Base-by-base conservation (phyloP, 2,888 invertebrate genomes). In the Slavum lentiscoides region DNA sequence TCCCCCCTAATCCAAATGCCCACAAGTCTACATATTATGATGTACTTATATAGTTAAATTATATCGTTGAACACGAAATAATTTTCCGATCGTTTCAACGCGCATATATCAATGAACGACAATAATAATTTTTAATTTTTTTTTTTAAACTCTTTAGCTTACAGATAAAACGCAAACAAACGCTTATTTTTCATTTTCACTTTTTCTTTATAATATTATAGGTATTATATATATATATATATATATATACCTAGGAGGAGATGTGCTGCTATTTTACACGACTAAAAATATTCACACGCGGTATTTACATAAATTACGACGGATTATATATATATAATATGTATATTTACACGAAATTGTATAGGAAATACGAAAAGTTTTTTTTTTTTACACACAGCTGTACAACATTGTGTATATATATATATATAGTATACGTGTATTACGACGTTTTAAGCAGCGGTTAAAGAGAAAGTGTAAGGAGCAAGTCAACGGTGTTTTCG, bases 21-120 rank as follows among this genome's bases (percentile, higher is more conserved):
- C 76, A 83, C 84, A 84, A 84, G 84, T 83, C 84, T 82, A 49
- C n/a, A n/a, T n/a, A n/a, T n/a, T 49, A 49, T 39, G 37, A 49
- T 67, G n/a, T n/a, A n/a, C 9, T 2, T 82, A 58, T 66, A 30
- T 72, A 64, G 21, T 82, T 70, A n/a, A n/a, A 81, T n/a, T 23
- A 19, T 61, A 69, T 68, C 62, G 49, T 49, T 21, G 30, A 30
- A 30, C 30, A 30, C 30, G n/a, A 21, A 13, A 68, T 19, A 17
- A 67, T 43, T 67, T 67, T 21, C 7, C 21, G 67, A n/a, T 21
- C 7, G 43, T 43, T 30, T 30, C 4, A 30, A 30, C 30, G 30
- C 30, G 30, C 30, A 30, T 30, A 30, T 30, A 30, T 30, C 30
- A 30, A 30, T 4, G 30, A 30, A 30, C 30, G 30, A 30, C 30